phyloP scores from a whole-genome alignment of 2,113 vertebrate genomes.

The Callochromis pleurospilus region DNA sequence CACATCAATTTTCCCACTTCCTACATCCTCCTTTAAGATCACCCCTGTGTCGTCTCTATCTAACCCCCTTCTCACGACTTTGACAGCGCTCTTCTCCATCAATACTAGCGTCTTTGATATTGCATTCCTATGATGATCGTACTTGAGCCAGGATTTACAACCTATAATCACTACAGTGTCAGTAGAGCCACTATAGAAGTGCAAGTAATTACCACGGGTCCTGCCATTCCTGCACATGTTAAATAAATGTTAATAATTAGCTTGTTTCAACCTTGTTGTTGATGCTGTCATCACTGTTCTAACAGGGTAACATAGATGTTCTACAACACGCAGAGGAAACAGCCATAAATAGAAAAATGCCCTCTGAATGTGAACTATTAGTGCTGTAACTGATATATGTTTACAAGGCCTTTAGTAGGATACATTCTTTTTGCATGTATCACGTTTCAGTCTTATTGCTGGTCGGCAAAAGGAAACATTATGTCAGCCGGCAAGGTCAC shows the following conservation, averaged over 20 bases:
- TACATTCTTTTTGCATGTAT: constrained; percentile 23
- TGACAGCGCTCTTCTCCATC: not conserved
- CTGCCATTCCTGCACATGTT: not conserved
- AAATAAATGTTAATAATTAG: not conserved
- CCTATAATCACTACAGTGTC: not conserved
- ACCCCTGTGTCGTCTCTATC: not conserved
- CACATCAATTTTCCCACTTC: constrained; percentile 65
- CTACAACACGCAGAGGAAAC: constrained; percentile 5
- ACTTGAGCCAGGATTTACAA: not conserved
- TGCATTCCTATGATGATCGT: not conserved
- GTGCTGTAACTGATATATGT: constrained; percentile 37
- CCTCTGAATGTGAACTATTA: constrained; percentile 32
- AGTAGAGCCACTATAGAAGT: not conserved
- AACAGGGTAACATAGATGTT: constrained; percentile 11
- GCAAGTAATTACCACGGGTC: not conserved
- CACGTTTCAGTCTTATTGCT: constrained; percentile 28
- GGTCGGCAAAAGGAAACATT: constrained; percentile 51
- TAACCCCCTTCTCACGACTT: constrained; percentile 5
- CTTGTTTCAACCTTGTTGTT: not conserved
- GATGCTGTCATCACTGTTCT: not conserved
- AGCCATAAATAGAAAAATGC: constrained; percentile 39
- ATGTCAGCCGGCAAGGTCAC: constrained; percentile 34
- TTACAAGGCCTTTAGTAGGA: constrained; percentile 18
- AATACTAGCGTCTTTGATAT: not conserved
- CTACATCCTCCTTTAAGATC: constrained; percentile 52